A percentile compares a stretch with the other conserved stretches of the same genome.
Conservation (phyloP, 2,113 vertebrate genomes). For the Aphyosemion australe region DNA sequence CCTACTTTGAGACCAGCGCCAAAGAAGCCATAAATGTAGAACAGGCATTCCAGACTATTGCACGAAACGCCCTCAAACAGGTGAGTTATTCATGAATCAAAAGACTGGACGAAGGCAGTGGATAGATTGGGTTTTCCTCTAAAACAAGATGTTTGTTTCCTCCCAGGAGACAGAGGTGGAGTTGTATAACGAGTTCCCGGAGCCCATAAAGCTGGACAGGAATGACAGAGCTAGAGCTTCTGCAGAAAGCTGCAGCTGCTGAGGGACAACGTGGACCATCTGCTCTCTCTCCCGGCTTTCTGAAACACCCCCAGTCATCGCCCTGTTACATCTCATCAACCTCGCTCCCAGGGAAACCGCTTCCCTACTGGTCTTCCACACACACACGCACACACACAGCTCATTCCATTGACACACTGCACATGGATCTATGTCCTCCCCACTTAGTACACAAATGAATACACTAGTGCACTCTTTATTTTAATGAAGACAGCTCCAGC, state of each 20-base stretch:
- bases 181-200: conserved; percentile 98
- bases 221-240: conserved; percentile 91
- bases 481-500: conserved; percentile 40
- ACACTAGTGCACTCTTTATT: conserved; percentile 40
- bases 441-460: conserved; percentile 47
- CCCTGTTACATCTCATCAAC: conserved; percentile 52
- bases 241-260: conserved; percentile 95
- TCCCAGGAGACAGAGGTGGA: conserved; percentile 96
- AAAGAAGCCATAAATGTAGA: conserved; percentile 99
- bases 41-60: conserved; percentile 99
- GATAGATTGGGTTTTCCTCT: neutral
- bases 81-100: conserved; percentile 63
- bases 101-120: too few species aligned
- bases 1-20: conserved; percentile 98
- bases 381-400: conserved; percentile 20
- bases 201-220: conserved; percentile 97
- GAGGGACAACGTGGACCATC: conserved; percentile 85
- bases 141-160: neutral
- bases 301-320: conserved; percentile 49
- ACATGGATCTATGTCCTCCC: conserved; percentile 47
- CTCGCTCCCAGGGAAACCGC: conserved; percentile 74
- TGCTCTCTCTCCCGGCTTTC: conserved; percentile 61
- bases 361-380: conserved; percentile 61
- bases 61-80: conserved; percentile 98
- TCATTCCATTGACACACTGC: conserved; percentile 52